Evolutionary conservation across 2,113 vertebrate genomes (phyloP), one percentile per base, ranked within the genome.

Genomic region (Trichechus manatus): DNA sequence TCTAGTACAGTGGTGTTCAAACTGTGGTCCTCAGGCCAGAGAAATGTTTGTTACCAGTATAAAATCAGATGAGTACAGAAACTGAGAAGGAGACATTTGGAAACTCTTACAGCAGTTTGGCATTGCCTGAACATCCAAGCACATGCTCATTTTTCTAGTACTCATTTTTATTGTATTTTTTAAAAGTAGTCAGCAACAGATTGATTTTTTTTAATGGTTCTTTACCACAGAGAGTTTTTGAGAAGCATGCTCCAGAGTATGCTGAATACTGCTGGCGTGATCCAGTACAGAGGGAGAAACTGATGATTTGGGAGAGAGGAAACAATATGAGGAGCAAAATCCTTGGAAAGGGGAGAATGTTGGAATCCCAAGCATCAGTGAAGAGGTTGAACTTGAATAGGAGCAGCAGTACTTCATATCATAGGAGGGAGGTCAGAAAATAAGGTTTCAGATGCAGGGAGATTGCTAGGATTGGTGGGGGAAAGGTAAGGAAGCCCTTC

Each of bases 131-230:
- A 64, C 39, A 19, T 68, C 27, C 0, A 86, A 50, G 33, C 22
- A 27, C 29, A 11, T 56, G 23, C 74, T 68, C 19, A 3, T 36
- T 68, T 87, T 78, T 70, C 88, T 42, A 74, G 50, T 75, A 66
- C 3, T 91, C 36, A 4, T 44, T 92, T 94, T 92, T 33, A 53
- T n/a, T 83, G 4, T 78, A 39, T 66, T 83, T 89, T 93, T 27
- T 56, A 64, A 96, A 87, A 31, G 39, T 29, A 56, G 61, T 61
- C n/a, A 39, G 10, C 79, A 39, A 74, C 7, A 50, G 44, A 9
- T 70, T 97, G 59, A 79, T 64, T 64, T 64, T 64, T 29, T 64
- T 7, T 9, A 11, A 64, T 50, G 4, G n/a, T 77, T 68, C 50
- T 91, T 82, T n/a, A 17, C 44, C 29, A 9, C 31, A 23, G 22